phyloP scores from a whole-genome alignment of 2,888 invertebrate genomes.

The Microchrysa polita region DNA sequence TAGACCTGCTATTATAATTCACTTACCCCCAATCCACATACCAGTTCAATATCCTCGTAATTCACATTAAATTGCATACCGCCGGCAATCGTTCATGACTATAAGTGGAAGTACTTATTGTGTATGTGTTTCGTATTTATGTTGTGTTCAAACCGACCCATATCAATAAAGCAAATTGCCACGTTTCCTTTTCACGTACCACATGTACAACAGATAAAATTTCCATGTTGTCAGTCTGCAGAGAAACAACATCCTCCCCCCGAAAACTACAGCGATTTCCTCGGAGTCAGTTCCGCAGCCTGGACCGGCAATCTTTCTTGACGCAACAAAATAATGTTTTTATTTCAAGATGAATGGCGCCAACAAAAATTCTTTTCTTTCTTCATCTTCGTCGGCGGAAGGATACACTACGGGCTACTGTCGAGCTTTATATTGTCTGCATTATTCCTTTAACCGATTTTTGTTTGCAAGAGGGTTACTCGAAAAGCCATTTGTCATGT shows the following conservation, averaged over 20 bases:
- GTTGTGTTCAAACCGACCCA: slow-evolving; percentile 7
- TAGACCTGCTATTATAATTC: too few relatives aligned
- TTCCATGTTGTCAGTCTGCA: neutral
- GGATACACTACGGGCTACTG: too few relatives aligned
- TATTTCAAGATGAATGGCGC: slow-evolving; percentile 32
- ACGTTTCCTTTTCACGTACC: slow-evolving; percentile 24
- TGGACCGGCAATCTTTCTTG: neutral
- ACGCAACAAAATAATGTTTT: slow-evolving; percentile 15
- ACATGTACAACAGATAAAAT: slow-evolving; percentile 3
- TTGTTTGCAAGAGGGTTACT: slow-evolving; percentile 24
- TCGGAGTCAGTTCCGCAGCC: neutral
- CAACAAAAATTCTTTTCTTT: slow-evolving; percentile 2
- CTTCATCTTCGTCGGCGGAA: neutral
- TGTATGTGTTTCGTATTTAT: too few relatives aligned
- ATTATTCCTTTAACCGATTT: slow-evolving; percentile 2
- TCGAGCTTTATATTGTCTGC: slow-evolving; percentile 19
- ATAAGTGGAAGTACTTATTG: neutral
- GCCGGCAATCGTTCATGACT: too few relatives aligned
- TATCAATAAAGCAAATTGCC: slow-evolving; percentile 32
- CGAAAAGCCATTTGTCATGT: slow-evolving; percentile 37
- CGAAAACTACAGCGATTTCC: neutral
- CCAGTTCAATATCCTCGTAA: too few relatives aligned
- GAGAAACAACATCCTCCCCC: too few relatives aligned
- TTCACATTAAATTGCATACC: too few relatives aligned
- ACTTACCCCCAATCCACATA: too few relatives aligned